Base-by-base conservation (phyloP, 2,888 invertebrate species). In the Monopis laevigella region DNA sequence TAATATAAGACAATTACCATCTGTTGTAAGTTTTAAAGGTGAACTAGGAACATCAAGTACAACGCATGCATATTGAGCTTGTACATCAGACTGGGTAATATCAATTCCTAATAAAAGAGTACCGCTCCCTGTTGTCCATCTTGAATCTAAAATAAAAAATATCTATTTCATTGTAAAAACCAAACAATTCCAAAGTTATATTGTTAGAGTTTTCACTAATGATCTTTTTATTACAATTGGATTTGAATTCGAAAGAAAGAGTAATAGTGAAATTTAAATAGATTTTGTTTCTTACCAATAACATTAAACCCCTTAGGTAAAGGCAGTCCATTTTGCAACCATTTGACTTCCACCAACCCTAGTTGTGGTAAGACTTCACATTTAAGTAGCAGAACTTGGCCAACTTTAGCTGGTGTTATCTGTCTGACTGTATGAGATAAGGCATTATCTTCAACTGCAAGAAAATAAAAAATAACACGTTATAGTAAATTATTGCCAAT, bases 301-400 rank as follows among this genome's bases (percentile, higher is more conserved):
- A 19, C 38, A 41, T 26, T 53, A 51, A 72, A 77, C 2, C 68
- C 67, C 1, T 71, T 65, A 18, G 73, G 57, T 14, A 80, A 43
- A 1, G 74, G 70, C 26, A 80, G 52, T 8, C 77, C 73, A 48
- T 80, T 77, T 47, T 78, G 80, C 12, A 78, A 54, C 80, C 80
- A 80, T 7, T 65, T 61, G 46, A 77, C 57, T 27, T 75, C 72
- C 2, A 67, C 66, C 1, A 69, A 45, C 1, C 73, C 75, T 0
- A 70, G 58, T 52, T 77, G 75, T 2, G 73, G 69, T 1, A 78
- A 73, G 10, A 71, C 52, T 42, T 77, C 78, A 49, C 80, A 80
- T 2, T 71, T 57, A 14, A 78, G 48, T 17, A 77, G 59, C 18
- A 75, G 75, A 0, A 67, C 58, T 0, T 73, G 69, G 1, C 75